Evolutionary conservation across 2,888 invertebrate genomes (phyloP).

Genomic region (Entomobrya proxima): DNA sequence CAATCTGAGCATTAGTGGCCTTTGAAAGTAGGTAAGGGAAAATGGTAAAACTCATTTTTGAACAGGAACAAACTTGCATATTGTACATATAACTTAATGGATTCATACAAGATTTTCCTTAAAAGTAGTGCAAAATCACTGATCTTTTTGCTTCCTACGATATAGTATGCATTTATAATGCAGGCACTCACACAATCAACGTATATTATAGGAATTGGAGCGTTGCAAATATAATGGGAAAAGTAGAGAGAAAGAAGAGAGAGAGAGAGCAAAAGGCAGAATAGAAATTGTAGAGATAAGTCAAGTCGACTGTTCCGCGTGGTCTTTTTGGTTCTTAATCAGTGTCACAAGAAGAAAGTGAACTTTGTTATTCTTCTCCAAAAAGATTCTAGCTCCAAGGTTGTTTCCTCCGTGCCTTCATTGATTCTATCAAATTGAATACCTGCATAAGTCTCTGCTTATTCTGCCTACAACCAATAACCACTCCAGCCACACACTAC

Average conservation of each 20-base stretch:
- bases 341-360: conserved; percentile 60
- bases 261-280: neutral
- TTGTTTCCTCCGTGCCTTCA: conserved; percentile 22
- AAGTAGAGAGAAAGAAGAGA: neutral
- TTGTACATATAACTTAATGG: too few relatives aligned
- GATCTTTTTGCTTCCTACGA: too few relatives aligned
- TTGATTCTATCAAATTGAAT: conserved; percentile 50
- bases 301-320: conserved; percentile 43
- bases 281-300: conserved; percentile 39
- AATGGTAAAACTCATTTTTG: too few relatives aligned
- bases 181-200: too few relatives aligned
- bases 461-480: neutral
- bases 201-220: neutral
- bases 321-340: conserved; percentile 62
- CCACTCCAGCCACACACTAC: neutral
- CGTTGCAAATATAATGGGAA: conserved; percentile 2
- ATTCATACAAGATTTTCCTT: too few relatives aligned
- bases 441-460: neutral
- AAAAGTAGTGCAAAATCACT: too few relatives aligned
- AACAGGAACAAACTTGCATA: too few relatives aligned
- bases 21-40: too few relatives aligned
- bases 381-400: conserved; percentile 13
- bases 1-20: too few relatives aligned
- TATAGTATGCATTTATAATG: too few relatives aligned
- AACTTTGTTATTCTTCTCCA: conserved; percentile 45